Conservation (phyloP, 2,888 invertebrate genomes). For the Netelia virgata region DNA sequence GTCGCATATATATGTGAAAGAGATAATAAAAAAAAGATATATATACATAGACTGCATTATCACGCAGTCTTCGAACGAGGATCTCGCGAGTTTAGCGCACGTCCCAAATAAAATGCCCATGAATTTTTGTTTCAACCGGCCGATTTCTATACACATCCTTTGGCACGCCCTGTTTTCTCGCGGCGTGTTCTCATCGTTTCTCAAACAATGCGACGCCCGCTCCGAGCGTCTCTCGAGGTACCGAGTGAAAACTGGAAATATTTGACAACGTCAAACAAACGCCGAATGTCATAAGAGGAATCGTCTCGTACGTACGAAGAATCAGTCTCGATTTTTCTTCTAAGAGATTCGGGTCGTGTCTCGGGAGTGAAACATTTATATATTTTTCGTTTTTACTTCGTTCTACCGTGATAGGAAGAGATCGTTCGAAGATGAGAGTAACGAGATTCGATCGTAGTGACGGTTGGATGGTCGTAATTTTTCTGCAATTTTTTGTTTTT, state of each 20-base stretch:
- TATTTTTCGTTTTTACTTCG: not conserved
- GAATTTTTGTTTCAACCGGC: slow-evolving; percentile 56
- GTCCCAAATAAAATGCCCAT: slow-evolving; percentile 46
- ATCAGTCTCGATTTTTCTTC: slow-evolving; percentile 72
- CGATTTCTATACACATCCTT: slow-evolving; percentile 81
- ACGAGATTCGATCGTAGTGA: not conserved
- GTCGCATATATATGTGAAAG: slow-evolving; percentile 25
- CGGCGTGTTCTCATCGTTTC: slow-evolving; percentile 66
- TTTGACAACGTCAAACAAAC: slow-evolving; percentile 77
- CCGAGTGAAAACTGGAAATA: slow-evolving; percentile 78
- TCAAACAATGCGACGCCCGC: slow-evolving; percentile 73
- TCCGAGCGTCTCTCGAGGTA: slow-evolving; percentile 16
- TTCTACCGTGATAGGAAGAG: not conserved
- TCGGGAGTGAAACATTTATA: not conserved
- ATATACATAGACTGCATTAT: slow-evolving; percentile 30
- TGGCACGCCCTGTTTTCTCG: slow-evolving; percentile 74
- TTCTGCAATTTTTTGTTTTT: slow-evolving; percentile 1
- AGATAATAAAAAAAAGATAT: slow-evolving; percentile 1
- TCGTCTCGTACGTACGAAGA: slow-evolving; percentile 59
- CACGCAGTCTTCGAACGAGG: slow-evolving; percentile 1
- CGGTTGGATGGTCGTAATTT: slow-evolving; percentile 19
- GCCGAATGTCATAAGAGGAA: slow-evolving; percentile 76
- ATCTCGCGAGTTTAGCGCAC: slow-evolving; percentile 13
- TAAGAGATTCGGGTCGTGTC: slow-evolving; percentile 21
- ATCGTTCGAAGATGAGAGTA: slow-evolving; percentile 40